Percentiles rank a stretch among this genome's conserved stretches.
These are phyloP conservation scores for Lytechinus variegatus DNA, from an alignment of 35 echinoderm and acorn worm species.

Conservation along the genomic window DNA sequence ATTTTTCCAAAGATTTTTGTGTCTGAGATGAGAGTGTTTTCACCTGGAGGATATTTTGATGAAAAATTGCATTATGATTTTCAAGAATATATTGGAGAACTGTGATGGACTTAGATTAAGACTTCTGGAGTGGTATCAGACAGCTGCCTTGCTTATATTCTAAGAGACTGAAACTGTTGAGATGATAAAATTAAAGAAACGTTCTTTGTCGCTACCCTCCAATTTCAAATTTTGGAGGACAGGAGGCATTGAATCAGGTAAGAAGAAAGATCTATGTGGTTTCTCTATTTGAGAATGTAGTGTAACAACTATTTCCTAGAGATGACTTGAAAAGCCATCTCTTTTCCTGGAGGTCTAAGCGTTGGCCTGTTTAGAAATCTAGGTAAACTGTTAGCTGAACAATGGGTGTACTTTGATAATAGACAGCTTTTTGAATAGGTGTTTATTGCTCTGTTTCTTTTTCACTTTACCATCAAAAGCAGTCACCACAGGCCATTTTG, in stretches of 20 bases:
- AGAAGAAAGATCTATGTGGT: not conserved
- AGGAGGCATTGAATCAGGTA: not conserved
- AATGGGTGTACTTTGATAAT: not conserved
- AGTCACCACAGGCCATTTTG: not conserved
- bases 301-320: not conserved
- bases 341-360: not conserved
- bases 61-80: not conserved
- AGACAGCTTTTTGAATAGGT: not conserved
- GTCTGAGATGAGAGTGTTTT: too few relatives aligned
- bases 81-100: not conserved
- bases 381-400: not conserved
- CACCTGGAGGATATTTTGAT: not conserved
- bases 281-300: not conserved
- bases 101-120: not conserved
- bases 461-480: not conserved
- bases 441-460: not conserved
- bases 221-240: not conserved
- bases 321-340: not conserved
- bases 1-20: too few relatives aligned
- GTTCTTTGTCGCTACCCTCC: not conserved
- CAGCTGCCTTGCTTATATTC: not conserved
- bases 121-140: not conserved
- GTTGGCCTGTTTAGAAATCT: not conserved
- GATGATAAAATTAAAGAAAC: not conserved
- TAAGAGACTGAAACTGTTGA: not conserved